phyloP scores from a whole-genome alignment of 2,888 invertebrate species.

The Caenorhabditis sulstoni region DNA sequence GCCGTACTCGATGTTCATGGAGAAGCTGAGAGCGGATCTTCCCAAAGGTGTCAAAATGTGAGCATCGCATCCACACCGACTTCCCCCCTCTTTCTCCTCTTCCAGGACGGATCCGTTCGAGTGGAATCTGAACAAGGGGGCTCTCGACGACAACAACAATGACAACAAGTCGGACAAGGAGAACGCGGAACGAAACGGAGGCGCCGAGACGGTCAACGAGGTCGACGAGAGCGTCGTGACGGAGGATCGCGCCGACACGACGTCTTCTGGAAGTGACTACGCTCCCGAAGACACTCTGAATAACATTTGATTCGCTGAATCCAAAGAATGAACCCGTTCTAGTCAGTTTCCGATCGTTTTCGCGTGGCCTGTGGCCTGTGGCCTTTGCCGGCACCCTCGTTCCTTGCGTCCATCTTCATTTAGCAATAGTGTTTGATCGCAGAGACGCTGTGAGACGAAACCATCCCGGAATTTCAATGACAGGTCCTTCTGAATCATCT shows the following conservation, averaged over 20 bases:
- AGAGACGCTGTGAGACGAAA: neutral
- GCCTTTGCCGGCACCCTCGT: too few species aligned
- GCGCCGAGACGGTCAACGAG: slow-evolving; percentile 62
- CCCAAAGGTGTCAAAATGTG: slow-evolving; percentile 65
- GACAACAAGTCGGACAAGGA: slow-evolving; percentile 68
- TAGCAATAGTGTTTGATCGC: neutral
- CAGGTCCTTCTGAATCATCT: too few species aligned
- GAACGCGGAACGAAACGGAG: slow-evolving; percentile 60
- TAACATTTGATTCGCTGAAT: slow-evolving; percentile 13
- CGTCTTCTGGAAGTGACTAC: slow-evolving; percentile 60
- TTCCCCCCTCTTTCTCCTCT: slow-evolving; percentile 2
- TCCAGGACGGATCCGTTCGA: slow-evolving; percentile 74
- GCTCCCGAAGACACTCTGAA: slow-evolving; percentile 75
- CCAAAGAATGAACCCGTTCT: neutral
- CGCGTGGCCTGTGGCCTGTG: too few species aligned
- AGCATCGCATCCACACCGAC: neutral
- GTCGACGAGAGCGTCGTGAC: slow-evolving; percentile 71
- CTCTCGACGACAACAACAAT: slow-evolving; percentile 53
- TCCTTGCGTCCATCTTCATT: neutral
- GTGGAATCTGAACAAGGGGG: slow-evolving; percentile 63
- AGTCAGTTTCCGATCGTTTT: too few species aligned
- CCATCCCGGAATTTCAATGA: too few species aligned
- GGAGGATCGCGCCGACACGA: slow-evolving; percentile 58
- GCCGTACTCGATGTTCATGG: slow-evolving; percentile 64
- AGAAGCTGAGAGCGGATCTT: slow-evolving; percentile 64